Evolutionary conservation across 2,113 vertebrate species (phyloP), one percentile per base, ranked within the genome.

Genomic region (Triplophysa tibetana): DNA sequence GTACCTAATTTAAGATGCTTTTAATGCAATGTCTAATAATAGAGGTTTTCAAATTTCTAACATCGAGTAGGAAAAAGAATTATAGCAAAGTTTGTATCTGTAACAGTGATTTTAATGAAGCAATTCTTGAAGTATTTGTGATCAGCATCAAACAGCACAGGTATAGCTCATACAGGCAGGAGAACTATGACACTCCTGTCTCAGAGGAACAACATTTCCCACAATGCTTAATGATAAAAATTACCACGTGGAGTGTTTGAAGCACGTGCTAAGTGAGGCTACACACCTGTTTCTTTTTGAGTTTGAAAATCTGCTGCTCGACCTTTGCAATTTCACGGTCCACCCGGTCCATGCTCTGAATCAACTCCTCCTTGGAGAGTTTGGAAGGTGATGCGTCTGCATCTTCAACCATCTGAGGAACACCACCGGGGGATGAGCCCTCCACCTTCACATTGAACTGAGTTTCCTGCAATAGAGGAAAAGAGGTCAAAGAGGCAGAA

Each of bases 271-370:
- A 26, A 50, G 11, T 26, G 68, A 21, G 68, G 0, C 74, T 14
- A 84, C 88, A 85, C 90, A 99, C 98, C 94, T 99, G 98, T 79
- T 99, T 99, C 89, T 99, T 99, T 93, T 97, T 99, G 85, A 99
- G 88, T 80, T 98, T 99, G 83, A 96, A 94, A 89, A 99, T 98
- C 91, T 99, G 97, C 86, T 99, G 98, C 81, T 99, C 98, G 76
- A 99, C 98, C 92, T 99, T 99, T 0, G 98, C 98, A 62, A 99
- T 99, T 86, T 99, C 97, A 1, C 97, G 87, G 89, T 99, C 98
- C 1, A 99, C 97, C 0, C 97, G 96, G 87, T 99, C 98, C 98
- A 99, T 99, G 86, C 98, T 99, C 92, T 99, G 97, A 84, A 99
- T 98, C 85, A 99, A 85, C 91, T 99, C 98, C 86, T 99, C 97